Percentiles rank a stretch among this genome's conserved stretches.
Conservation (phyloP, 2,113 vertebrate genomes). For the Eptatretus burgeri region DNA sequence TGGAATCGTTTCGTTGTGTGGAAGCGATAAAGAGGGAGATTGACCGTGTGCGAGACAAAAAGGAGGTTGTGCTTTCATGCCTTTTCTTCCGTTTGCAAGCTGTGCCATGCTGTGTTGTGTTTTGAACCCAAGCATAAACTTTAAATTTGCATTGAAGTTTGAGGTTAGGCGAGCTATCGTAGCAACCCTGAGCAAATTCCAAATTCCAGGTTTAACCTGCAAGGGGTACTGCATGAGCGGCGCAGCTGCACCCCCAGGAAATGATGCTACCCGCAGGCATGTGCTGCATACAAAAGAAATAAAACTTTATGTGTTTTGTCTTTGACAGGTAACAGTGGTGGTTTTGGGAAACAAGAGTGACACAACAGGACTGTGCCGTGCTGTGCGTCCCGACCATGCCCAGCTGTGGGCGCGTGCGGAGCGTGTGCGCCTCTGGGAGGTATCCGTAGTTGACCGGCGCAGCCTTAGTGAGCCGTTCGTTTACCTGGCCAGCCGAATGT, state of each 20-base stretch:
- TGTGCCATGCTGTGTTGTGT: no score
- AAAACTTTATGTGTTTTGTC: not conserved
- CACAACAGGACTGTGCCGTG: conserved; percentile 20
- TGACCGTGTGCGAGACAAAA: conserved; percentile 58
- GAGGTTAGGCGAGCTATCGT: no score
- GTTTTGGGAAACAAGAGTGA: conserved; percentile 68
- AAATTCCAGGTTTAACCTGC: no score
- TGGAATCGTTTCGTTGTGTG: conserved; percentile 49
- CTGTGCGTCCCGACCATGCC: conserved; percentile 47
- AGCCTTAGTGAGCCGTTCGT: conserved; percentile 64
- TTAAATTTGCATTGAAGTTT: no score
- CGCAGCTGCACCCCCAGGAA: no score
- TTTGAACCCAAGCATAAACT: no score
- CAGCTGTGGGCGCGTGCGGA: conserved; percentile 57
- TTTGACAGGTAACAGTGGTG: conserved; percentile 38
- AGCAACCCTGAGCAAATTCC: no score
- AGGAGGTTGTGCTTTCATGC: conserved; percentile 23
- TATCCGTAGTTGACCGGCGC: conserved; percentile 40
- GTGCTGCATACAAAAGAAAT: not conserved
- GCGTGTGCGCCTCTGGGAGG: conserved; percentile 76
- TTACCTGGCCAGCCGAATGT: conserved; percentile 51
- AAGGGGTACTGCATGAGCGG: no score
- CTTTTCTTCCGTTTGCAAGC: not conserved
- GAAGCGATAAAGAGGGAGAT: conserved; percentile 65
- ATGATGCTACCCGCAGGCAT: no score